A percentile compares a stretch with the other conserved stretches of the same genome.
phyloP scores from a whole-genome alignment of 2,113 vertebrate genomes.

The Rhombomys opimus region DNA sequence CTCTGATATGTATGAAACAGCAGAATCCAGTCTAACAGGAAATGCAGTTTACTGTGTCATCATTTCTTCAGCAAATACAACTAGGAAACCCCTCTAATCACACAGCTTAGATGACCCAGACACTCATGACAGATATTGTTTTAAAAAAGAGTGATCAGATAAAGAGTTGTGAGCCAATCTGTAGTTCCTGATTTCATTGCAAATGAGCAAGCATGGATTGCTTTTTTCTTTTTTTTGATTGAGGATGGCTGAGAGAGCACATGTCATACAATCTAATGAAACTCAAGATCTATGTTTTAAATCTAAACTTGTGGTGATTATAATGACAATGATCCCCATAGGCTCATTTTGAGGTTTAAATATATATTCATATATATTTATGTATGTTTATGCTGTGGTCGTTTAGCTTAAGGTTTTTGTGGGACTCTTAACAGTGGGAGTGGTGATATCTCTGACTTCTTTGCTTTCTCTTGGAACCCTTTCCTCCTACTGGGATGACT shows the following conservation, averaged over 20 bases:
- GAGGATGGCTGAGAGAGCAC: neutral
- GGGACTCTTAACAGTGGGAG: too few relatives aligned
- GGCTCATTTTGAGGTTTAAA: too few relatives aligned
- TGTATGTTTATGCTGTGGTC: neutral
- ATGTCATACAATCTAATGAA: neutral
- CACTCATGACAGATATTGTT: neutral
- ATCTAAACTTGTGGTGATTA: neutral
- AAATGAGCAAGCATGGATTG: neutral
- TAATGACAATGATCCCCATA: neutral
- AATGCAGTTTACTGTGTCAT: too few relatives aligned
- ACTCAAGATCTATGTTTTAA: neutral
- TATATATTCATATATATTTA: too few relatives aligned
- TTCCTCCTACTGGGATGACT: too few relatives aligned
- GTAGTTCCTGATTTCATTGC: neutral
- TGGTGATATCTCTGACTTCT: too few relatives aligned
- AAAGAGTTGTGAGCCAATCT: neutral
- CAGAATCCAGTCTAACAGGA: too few relatives aligned
- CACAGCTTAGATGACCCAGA: neutral
- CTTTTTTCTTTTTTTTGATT: neutral
- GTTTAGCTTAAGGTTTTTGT: too few relatives aligned
- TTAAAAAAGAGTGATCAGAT: neutral
- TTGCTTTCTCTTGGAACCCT: too few relatives aligned
- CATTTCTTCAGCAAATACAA: constrained; percentile 61
- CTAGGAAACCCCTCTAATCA: accelerated
- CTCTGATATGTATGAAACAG: neutral